A percentile compares a stretch with the other conserved stretches of the same genome.
These are phyloP conservation scores for Mimumesa dahlbomi DNA, from an alignment of 2,888 invertebrate genomes.

Conservation along the genomic window DNA sequence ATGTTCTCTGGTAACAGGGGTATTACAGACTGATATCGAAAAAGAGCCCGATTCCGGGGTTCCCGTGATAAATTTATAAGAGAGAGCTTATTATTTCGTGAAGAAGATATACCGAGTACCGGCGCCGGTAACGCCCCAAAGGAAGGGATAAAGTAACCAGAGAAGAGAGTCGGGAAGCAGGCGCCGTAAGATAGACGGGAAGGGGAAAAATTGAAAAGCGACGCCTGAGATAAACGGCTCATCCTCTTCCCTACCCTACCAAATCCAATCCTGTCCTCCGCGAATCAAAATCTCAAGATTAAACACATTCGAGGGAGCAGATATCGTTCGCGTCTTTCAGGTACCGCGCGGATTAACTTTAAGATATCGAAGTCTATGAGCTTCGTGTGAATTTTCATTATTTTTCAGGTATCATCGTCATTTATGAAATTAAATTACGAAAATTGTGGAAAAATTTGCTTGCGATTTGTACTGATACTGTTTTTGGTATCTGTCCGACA, in stretches of 20 bases:
- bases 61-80: slow-evolving; percentile 65
- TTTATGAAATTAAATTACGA: too few relatives aligned
- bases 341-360: slow-evolving; percentile 1
- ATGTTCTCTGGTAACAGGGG: neutral
- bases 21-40: neutral
- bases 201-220: slow-evolving; percentile 76
- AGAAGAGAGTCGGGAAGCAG: slow-evolving; percentile 64
- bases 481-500: too few relatives aligned
- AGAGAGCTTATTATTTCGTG: slow-evolving; percentile 76
- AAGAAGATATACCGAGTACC: slow-evolving; percentile 63
- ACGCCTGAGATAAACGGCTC: slow-evolving; percentile 79
- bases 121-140: slow-evolving; percentile 68
- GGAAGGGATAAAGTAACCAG: slow-evolving; percentile 71
- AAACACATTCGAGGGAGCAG: slow-evolving; percentile 71
- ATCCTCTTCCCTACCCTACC: slow-evolving; percentile 71
- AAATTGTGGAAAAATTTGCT: too few relatives aligned
- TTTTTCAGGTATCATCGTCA: too few relatives aligned
- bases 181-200: slow-evolving; percentile 50
- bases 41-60: slow-evolving; percentile 17
- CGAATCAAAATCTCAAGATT: slow-evolving; percentile 71
- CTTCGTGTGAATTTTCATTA: too few relatives aligned
- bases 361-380: neutral
- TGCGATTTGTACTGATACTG: too few relatives aligned
- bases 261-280: slow-evolving; percentile 74
- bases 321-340: neutral